These are phyloP conservation scores for western clawed frog (Xenopus tropicalis) DNA, from an alignment of 2,113 vertebrate genomes.

Conservation along the genomic window DNA sequence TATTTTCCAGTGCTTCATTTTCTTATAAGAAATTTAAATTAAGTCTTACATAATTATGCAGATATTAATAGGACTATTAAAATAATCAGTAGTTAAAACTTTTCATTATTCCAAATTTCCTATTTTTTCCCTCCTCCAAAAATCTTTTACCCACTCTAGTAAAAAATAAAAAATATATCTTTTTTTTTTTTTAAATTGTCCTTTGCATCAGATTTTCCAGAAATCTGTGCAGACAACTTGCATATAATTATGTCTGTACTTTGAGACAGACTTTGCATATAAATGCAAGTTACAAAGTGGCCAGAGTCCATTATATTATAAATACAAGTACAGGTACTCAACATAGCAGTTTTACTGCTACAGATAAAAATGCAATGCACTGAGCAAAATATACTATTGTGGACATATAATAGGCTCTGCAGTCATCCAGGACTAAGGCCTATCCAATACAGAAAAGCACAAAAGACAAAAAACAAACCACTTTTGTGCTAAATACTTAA, in stretches of 20 bases:
- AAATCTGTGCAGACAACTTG: constrained; percentile 20
- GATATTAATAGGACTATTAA: constrained; percentile 11
- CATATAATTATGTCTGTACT: constrained; percentile 10
- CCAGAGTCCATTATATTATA: neutral
- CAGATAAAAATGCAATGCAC: no score
- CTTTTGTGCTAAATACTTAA: no score
- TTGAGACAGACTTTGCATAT: neutral
- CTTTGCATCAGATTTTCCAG: constrained; percentile 30
- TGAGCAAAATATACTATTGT: neutral
- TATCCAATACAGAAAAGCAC: neutral
- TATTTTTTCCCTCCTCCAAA: neutral
- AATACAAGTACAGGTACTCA: no score
- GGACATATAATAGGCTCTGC: neutral
- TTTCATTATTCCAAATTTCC: constrained; percentile 6
- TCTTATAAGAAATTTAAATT: constrained; percentile 36
- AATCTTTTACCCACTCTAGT: neutral
- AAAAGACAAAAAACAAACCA: no score
- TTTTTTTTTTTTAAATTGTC: neutral
- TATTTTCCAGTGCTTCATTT: constrained; percentile 16
- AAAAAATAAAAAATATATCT: constrained; percentile 6
- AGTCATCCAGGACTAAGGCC: neutral
- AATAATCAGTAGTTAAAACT: constrained; percentile 40
- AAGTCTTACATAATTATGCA: constrained; percentile 1
- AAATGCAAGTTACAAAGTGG: neutral
- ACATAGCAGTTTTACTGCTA: no score